phyloP scores from a whole-genome alignment of 2,888 invertebrate genomes.

The Chloroclystis v-ata region DNA sequence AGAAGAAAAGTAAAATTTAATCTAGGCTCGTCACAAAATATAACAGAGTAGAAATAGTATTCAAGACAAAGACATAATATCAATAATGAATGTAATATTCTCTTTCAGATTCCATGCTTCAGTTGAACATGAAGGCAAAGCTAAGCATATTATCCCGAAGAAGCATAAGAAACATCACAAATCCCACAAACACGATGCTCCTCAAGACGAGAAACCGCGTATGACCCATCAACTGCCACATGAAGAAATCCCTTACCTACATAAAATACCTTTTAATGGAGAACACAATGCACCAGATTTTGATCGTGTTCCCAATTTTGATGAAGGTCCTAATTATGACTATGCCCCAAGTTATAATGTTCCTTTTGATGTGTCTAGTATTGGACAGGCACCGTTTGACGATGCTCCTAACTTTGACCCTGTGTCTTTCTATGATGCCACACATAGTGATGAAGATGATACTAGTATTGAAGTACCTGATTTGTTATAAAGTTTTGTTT shows the following conservation, averaged over 20 bases:
- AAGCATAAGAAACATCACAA: constrained; percentile 28
- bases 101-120: constrained; percentile 42
- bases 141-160: constrained; percentile 29
- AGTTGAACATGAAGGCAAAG: constrained; percentile 39
- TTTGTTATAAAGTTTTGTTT: background rate
- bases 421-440: background rate
- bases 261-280: background rate
- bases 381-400: background rate
- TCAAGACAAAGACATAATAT: too few relatives aligned
- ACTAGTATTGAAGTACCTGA: constrained; percentile 3
- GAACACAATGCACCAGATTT: constrained; percentile 1
- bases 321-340: background rate
- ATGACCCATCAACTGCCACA: background rate
- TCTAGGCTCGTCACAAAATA: too few relatives aligned
- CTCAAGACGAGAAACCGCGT: background rate
- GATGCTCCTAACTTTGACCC: constrained; percentile 2
- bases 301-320: constrained; percentile 1
- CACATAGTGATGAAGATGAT: background rate
- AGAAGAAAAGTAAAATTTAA: too few relatives aligned
- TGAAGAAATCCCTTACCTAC: background rate
- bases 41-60: too few relatives aligned
- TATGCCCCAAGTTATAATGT: background rate
- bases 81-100: too few relatives aligned
- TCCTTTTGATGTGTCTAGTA: background rate
- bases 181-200: constrained; percentile 1